phyloP scores from a whole-genome alignment of 1,140 invertebrate species.

The Papilio xuthus region DNA sequence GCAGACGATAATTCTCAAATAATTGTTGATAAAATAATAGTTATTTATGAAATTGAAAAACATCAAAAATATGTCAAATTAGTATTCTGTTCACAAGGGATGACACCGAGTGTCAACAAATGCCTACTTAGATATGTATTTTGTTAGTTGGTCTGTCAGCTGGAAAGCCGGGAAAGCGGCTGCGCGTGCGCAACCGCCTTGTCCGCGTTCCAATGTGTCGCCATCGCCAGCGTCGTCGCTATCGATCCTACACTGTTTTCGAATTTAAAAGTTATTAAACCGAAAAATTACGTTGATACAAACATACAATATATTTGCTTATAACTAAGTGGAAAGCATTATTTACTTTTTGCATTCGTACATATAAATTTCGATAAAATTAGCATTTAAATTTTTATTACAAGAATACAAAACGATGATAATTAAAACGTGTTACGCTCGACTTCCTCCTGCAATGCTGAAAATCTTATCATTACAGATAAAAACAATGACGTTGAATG shows the following conservation, averaged over 20 bases:
- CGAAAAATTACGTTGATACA: neutral
- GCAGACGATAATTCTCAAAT: neutral
- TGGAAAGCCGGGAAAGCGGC: conserved; percentile 78
- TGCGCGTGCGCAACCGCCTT: conserved; percentile 56
- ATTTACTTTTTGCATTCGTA: neutral
- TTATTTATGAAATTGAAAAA: neutral
- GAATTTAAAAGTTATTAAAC: neutral
- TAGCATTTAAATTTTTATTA: conserved; percentile 45
- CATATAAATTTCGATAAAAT: neutral
- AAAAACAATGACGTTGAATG: conserved; percentile 61
- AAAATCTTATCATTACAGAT: conserved; percentile 71
- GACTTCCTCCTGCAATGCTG: conserved; percentile 50
- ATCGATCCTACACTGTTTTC: neutral
- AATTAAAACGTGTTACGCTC: conserved; percentile 65
- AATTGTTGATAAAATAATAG: neutral
- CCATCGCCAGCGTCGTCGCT: neutral
- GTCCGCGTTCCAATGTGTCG: conserved; percentile 67
- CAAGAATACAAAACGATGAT: conserved; percentile 35
- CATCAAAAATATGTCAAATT: neutral
- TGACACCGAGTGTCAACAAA: neutral
- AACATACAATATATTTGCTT: neutral
- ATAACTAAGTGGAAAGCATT: neutral
- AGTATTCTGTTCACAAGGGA: neutral
- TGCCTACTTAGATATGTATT: conserved; percentile 10
- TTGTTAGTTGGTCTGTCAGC: conserved; percentile 49